Conservation (phyloP, 2,888 invertebrate species). For the Drepana falcataria region DNA sequence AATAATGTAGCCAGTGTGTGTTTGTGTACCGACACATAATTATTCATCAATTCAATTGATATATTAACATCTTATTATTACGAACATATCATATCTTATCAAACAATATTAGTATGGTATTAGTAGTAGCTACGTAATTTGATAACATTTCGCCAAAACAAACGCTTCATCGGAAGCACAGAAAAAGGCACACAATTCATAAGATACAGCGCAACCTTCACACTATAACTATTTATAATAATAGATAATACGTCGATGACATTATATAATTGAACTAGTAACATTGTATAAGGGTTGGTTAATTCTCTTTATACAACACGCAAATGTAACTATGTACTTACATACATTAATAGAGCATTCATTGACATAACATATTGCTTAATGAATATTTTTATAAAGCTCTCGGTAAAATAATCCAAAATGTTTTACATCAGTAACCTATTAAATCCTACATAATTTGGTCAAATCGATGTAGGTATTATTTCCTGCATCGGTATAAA, state of each 20-base stretch:
- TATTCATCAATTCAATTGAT: conserved; percentile 5
- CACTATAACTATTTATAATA: conserved; percentile 24
- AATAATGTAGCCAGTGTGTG: too few species aligned
- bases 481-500: too few species aligned
- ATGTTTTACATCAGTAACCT: not conserved
- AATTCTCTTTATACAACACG: not conserved
- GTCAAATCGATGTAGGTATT: too few species aligned
- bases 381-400: not conserved
- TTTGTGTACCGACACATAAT: not conserved
- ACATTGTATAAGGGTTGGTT: not conserved
- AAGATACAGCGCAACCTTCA: conserved; percentile 60
- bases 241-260: conserved; percentile 11
- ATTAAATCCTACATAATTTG: too few species aligned
- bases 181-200: conserved; percentile 75
- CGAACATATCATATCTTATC: conserved; percentile 1
- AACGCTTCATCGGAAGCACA: conserved; percentile 56
- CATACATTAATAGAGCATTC: too few species aligned
- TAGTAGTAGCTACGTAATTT: not conserved
- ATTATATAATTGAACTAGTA: not conserved
- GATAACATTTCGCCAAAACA: conserved; percentile 41
- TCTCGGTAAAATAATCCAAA: not conserved
- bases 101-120: not conserved
- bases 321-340: not conserved
- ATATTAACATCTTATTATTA: conserved; percentile 11
- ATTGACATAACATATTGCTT: not conserved